Percentiles rank a stretch among this genome's conserved stretches.
Evolutionary conservation across 2,113 vertebrate genomes (phyloP).

Genomic region (Bagarius yarrelli): DNA sequence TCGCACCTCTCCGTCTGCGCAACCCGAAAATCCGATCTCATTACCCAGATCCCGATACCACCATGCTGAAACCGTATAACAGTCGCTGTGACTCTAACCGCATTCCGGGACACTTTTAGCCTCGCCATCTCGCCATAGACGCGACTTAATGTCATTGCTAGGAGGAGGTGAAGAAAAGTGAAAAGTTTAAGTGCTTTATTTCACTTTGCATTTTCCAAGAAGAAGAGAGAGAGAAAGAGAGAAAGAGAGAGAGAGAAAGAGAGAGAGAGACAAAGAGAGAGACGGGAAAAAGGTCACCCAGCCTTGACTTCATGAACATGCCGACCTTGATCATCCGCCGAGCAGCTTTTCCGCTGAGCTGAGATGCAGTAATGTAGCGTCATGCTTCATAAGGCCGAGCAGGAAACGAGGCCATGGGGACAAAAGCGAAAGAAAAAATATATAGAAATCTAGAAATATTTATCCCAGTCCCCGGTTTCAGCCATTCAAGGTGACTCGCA

Average conservation of each 20-base stretch:
- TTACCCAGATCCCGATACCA: slow-evolving; percentile 31
- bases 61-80: slow-evolving; percentile 40
- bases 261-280: slow-evolving; percentile 26
- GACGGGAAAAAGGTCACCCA: neutral
- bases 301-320: slow-evolving; percentile 55
- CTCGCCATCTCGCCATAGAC: neutral
- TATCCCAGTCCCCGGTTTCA: slow-evolving; percentile 16
- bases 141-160: slow-evolving; percentile 24
- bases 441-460: neutral
- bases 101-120: slow-evolving; percentile 48
- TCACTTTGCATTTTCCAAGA: neutral
- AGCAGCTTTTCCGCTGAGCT: slow-evolving; percentile 51
- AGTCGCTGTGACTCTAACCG: slow-evolving; percentile 30
- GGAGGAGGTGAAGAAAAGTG: slow-evolving; percentile 6
- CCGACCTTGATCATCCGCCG: slow-evolving; percentile 60
- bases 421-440: slow-evolving; percentile 5
- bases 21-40: slow-evolving; percentile 29
- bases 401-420: slow-evolving; percentile 62
- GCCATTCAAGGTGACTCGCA: slow-evolving; percentile 48
- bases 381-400: slow-evolving; percentile 57
- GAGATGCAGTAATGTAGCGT: slow-evolving; percentile 63
- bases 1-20: slow-evolving; percentile 20
- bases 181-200: neutral
- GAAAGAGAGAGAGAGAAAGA: slow-evolving; percentile 20
- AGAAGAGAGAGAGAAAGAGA: neutral